Evolutionary conservation across 2,888 invertebrate genomes (phyloP).

Genomic region (Raillietiella orientalis): DNA sequence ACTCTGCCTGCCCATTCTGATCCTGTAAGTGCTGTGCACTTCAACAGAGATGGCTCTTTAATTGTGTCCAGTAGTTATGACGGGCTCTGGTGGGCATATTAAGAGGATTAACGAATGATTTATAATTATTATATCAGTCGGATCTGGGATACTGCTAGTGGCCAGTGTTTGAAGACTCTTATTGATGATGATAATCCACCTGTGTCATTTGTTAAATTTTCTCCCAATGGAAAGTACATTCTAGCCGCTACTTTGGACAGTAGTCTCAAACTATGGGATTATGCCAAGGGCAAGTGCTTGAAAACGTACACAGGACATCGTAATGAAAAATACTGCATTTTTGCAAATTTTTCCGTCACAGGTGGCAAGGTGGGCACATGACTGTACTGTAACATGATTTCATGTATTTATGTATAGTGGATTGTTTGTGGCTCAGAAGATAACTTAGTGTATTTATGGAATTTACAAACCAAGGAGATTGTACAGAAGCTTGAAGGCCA

Average conservation of each 20-base stretch:
- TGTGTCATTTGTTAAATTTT: constrained; percentile 97
- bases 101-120: too few species aligned
- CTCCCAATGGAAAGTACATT: constrained; percentile 86
- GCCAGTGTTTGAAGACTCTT: constrained; percentile 91
- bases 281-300: constrained; percentile 87
- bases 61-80: constrained; percentile 98
- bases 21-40: constrained; percentile 95
- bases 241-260: constrained; percentile 92
- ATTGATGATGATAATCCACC: constrained; percentile 99
- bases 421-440: constrained; percentile 99
- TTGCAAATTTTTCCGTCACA: constrained; percentile 97
- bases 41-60: constrained; percentile 88
- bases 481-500: constrained; percentile 92
- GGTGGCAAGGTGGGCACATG: constrained; percentile 54
- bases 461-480: constrained; percentile 94
- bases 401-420: constrained; percentile 30
- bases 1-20: constrained; percentile 96
- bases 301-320: constrained; percentile 95
- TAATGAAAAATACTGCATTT: constrained; percentile 98
- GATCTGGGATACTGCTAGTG: constrained; percentile 98
- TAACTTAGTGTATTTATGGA: constrained; percentile 96
- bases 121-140: constrained; percentile 24
- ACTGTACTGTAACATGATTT: neutral
- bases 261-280: constrained; percentile 95
- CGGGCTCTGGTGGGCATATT: constrained; percentile 42